Conservation (phyloP, 2,797 vertebrate genomes). For the Sebastes matsubarae region DNA sequence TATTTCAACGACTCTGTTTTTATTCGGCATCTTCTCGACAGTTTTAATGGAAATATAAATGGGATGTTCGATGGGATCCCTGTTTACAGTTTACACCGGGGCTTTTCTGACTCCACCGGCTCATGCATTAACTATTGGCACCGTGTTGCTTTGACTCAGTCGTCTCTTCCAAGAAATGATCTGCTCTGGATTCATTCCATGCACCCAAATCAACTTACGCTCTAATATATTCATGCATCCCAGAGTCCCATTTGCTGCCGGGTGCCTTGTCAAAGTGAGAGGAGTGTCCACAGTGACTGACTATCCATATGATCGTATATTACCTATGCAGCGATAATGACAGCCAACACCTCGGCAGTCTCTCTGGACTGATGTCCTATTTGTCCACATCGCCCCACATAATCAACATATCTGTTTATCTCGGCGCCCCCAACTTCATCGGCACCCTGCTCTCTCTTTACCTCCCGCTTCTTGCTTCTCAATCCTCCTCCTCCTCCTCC, state of each 20-base stretch:
- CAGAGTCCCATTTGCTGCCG: not conserved
- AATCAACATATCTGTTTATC: slow-evolving; percentile 19
- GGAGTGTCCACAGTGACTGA: not conserved
- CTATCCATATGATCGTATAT: slow-evolving; percentile 8
- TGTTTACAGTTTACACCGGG: not conserved
- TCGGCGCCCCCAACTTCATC: not conserved
- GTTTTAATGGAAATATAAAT: slow-evolving; percentile 11
- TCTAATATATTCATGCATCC: slow-evolving; percentile 21
- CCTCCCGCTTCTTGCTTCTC: slow-evolving; percentile 22
- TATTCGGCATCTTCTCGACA: not conserved
- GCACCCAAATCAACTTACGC: not conserved
- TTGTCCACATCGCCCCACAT: not conserved
- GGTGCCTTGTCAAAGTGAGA: slow-evolving; percentile 8
- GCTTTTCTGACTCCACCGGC: not conserved
- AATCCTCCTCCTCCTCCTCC: not conserved
- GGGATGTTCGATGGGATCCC: not conserved
- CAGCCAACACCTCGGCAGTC: not conserved
- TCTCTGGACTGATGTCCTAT: not conserved
- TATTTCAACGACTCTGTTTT: not conserved
- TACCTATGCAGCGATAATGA: not conserved
- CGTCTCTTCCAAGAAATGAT: slow-evolving; percentile 1
- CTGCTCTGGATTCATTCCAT: slow-evolving; percentile 37
- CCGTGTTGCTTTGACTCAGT: slow-evolving; percentile 1
- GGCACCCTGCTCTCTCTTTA: not conserved
- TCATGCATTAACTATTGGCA: slow-evolving; percentile 31